Evolutionary conservation across 2,888 invertebrate species (phyloP).

Genomic region (Sthenelais limicola): DNA sequence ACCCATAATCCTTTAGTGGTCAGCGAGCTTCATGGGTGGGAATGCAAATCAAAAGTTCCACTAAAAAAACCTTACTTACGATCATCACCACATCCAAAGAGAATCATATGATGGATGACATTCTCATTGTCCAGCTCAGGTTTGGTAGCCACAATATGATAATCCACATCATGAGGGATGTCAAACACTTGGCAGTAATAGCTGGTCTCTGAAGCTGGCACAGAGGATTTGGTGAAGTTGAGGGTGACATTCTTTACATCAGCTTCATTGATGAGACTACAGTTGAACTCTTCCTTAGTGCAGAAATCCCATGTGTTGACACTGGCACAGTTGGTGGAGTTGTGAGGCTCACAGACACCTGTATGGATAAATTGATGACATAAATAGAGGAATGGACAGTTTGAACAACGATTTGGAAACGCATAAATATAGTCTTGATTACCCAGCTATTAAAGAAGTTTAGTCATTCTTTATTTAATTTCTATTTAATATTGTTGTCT

Average conservation of each 20-base stretch:
- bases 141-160: constrained; percentile 43
- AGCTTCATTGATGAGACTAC: constrained; percentile 39
- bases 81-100: constrained; percentile 44
- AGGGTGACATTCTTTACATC: constrained; percentile 43
- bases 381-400: too few relatives aligned
- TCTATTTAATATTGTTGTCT: not conserved
- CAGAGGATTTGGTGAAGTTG: constrained; percentile 13
- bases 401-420: too few relatives aligned
- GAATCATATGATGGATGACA: constrained; percentile 45
- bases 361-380: not conserved
- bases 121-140: constrained; percentile 45
- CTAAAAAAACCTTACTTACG: too few relatives aligned
- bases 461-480: not conserved
- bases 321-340: constrained; percentile 29
- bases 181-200: constrained; percentile 45
- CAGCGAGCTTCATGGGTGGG: too few relatives aligned
- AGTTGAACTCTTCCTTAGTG: constrained; percentile 41
- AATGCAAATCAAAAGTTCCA: too few relatives aligned
- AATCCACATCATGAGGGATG: constrained; percentile 42
- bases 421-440: too few relatives aligned
- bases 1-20: too few relatives aligned
- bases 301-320: constrained; percentile 48
- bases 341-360: constrained; percentile 47
- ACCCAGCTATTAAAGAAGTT: not conserved
- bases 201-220: constrained; percentile 46